Evolutionary conservation across 2,113 vertebrate species (phyloP).

Genomic region (Accipiter virgatus): DNA sequence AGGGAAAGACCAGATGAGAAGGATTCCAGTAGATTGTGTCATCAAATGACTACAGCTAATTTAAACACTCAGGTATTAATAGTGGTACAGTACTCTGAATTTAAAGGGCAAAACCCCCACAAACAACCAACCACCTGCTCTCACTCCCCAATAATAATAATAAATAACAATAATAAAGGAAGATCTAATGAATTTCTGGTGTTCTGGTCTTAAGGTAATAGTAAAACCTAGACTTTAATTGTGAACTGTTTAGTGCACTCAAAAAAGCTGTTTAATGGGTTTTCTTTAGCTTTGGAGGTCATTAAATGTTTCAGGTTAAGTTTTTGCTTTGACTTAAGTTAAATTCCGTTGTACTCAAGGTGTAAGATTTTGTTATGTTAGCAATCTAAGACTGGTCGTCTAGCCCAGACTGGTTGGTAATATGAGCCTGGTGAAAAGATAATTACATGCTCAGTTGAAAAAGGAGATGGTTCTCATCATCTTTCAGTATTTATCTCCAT

Average conservation of each 20-base stretch:
- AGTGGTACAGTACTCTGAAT: neutral
- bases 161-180: neutral
- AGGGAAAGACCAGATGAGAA: conserved; percentile 34
- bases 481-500: neutral
- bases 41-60: conserved; percentile 21
- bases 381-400: neutral
- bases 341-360: neutral
- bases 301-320: neutral
- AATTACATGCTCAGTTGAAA: conserved; percentile 13
- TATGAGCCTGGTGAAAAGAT: neutral
- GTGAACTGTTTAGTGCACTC: neutral
- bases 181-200: neutral
- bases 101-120: neutral
- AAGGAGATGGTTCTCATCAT: neutral
- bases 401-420: conserved; percentile 8
- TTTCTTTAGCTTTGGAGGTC: neutral
- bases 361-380: conserved; percentile 6
- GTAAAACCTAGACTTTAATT: neutral
- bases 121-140: neutral
- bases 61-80: conserved; percentile 32
- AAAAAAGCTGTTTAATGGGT: neutral
- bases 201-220: neutral
- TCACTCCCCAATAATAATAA: neutral
- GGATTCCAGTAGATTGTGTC: conserved; percentile 32
- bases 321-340: neutral